Evolutionary conservation across 2,797 vertebrate genomes (phyloP).

Genomic region (Rhynchonycteris naso): DNA sequence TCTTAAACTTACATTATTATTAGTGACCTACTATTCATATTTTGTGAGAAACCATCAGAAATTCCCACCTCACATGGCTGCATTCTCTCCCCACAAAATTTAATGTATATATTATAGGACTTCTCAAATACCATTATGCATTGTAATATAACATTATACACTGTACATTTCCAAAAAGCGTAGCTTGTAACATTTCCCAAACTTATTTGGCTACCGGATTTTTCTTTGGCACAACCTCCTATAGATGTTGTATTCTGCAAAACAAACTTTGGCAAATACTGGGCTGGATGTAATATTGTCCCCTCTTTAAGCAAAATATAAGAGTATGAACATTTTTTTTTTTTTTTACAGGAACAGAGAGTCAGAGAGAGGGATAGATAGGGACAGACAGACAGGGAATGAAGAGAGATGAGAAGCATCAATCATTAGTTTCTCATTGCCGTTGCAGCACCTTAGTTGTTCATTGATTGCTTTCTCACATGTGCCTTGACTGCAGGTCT

Average conservation of each 20-base stretch:
- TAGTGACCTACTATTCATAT: not conserved
- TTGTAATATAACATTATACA: not conserved
- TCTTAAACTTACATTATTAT: not conserved
- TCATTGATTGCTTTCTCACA: too few species aligned
- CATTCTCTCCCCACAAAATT: not conserved
- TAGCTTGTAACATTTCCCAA: not conserved
- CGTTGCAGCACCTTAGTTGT: too few species aligned
- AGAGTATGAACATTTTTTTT: too few species aligned
- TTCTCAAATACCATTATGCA: not conserved
- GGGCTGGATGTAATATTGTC: not conserved
- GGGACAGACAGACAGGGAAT: too few species aligned
- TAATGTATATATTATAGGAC: not conserved
- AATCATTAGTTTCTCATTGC: too few species aligned
- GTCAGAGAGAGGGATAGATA: too few species aligned
- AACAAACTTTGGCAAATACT: conserved; percentile 14
- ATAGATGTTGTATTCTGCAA: not conserved
- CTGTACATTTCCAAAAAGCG: not conserved
- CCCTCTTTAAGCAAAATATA: conserved; percentile 46
- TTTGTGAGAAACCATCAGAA: not conserved
- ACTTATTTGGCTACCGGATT: not conserved
- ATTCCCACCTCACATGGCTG: not conserved
- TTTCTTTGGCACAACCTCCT: not conserved
- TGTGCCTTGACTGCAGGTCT: too few species aligned
- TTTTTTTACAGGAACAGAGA: too few species aligned
- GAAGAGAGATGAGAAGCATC: too few species aligned